phyloP scores from a whole-genome alignment of 2,113 vertebrate species.

The Melanerpes aurifrons region DNA sequence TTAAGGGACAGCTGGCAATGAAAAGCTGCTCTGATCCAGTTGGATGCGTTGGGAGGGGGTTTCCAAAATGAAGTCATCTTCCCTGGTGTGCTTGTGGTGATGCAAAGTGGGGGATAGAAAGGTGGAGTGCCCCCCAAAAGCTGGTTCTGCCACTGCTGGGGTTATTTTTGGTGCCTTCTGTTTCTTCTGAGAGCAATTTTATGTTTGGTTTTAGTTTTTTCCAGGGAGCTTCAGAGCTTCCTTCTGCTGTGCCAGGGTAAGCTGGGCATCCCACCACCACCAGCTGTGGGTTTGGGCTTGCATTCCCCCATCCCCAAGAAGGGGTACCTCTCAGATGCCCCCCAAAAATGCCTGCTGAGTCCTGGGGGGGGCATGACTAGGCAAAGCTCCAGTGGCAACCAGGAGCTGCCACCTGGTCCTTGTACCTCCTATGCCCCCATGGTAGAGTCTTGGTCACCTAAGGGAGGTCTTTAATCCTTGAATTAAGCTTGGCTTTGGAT shows the following conservation, averaged over 20 bases:
- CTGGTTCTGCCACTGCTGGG: neutral
- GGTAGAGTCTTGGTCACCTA: too few relatives aligned
- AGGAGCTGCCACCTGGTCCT: neutral
- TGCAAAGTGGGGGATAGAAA: neutral
- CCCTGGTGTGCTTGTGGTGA: accelerated
- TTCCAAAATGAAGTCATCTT: accelerated
- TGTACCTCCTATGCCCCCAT: too few relatives aligned
- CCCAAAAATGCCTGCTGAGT: neutral
- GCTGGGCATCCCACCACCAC: too few relatives aligned
- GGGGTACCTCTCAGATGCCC: neutral
- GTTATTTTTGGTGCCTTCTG: neutral
- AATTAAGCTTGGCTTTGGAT: neutral
- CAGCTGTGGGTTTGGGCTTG: neutral
- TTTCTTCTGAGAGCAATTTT: too few relatives aligned
- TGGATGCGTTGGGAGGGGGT: neutral
- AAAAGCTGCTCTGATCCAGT: neutral
- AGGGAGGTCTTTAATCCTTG: neutral
- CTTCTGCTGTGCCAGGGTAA: neutral
- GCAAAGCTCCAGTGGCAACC: neutral
- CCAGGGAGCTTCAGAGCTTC: neutral
- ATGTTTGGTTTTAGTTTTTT: neutral
- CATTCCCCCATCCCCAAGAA: neutral
- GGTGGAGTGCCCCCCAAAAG: neutral
- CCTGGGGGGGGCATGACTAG: neutral
- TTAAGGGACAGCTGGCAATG: neutral